Percentiles rank a stretch among this genome's conserved stretches.
Evolutionary conservation across 2,797 vertebrate genomes (phyloP).

Genomic region (Zalophus californianus): DNA sequence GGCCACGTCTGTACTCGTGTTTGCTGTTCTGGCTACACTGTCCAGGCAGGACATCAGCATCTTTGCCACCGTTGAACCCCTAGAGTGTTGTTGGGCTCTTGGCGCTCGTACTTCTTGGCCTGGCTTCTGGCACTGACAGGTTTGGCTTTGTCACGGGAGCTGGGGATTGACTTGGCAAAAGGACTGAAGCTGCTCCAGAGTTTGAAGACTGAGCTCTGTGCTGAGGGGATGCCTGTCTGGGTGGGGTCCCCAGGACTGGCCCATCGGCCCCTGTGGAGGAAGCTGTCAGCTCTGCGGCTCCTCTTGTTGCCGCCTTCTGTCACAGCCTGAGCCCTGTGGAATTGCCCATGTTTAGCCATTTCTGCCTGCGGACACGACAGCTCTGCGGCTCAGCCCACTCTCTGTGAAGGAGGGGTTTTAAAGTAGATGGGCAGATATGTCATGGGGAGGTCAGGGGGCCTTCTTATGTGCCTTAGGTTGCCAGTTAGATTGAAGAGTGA

Average conservation of each 20-base stretch:
- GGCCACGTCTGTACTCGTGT: background rate
- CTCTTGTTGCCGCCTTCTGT: background rate
- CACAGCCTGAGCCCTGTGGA: too few species aligned
- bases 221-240: background rate
- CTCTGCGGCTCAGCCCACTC: background rate
- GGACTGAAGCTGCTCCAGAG: background rate
- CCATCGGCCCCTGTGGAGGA: background rate
- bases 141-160: background rate
- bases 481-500: background rate
- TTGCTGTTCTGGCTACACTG: background rate
- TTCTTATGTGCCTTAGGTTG: background rate
- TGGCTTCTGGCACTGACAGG: background rate
- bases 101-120: background rate
- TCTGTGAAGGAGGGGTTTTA: background rate
- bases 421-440: background rate
- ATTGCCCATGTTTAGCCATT: background rate
- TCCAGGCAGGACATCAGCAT: background rate
- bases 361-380: background rate
- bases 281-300: background rate
- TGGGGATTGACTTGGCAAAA: background rate
- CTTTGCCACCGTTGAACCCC: background rate
- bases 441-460: background rate
- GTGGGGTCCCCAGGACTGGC: background rate
- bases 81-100: background rate
- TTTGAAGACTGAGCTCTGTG: background rate